Percentiles rank a stretch among this genome's conserved stretches.
Evolutionary conservation across 37 sponge, comb jelly and placozoan species (phyloP).

Genomic region (Axinella damicornis): DNA sequence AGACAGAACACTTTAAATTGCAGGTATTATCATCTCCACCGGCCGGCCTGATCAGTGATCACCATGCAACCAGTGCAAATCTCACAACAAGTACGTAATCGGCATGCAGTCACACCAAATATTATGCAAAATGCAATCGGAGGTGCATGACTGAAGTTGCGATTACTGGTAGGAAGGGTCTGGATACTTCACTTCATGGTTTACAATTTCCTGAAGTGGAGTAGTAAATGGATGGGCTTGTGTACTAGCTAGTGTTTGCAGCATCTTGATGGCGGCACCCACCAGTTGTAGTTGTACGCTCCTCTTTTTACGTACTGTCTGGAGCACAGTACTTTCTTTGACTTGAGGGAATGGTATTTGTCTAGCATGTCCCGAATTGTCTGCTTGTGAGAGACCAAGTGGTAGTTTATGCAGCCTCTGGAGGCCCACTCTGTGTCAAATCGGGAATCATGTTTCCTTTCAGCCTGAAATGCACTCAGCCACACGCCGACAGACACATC

Average conservation of each 20-base stretch:
- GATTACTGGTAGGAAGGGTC: too few relatives aligned
- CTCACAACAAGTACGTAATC: too few relatives aligned
- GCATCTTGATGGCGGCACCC: slow-evolving; percentile 73
- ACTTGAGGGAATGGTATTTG: slow-evolving; percentile 23
- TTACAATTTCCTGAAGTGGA: too few relatives aligned
- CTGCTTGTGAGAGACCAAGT: slow-evolving; percentile 87
- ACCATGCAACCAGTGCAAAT: too few relatives aligned
- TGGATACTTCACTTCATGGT: too few relatives aligned
- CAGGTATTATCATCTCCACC: too few relatives aligned
- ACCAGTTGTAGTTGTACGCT: slow-evolving; percentile 88
- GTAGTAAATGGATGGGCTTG: too few relatives aligned
- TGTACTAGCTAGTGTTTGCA: slow-evolving; percentile 47
- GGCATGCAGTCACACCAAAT: too few relatives aligned
- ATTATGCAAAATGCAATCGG: too few relatives aligned
- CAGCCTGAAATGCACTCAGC: slow-evolving; percentile 74
- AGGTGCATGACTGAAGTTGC: too few relatives aligned
- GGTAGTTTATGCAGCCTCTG: slow-evolving; percentile 80
- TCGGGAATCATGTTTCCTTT: slow-evolving; percentile 78
- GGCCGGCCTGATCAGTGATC: too few relatives aligned
- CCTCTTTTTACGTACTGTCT: slow-evolving; percentile 58
- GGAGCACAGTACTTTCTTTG: slow-evolving; percentile 55
- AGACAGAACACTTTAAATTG: too few relatives aligned
- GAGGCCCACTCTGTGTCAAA: slow-evolving; percentile 91
- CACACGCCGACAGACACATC: slow-evolving; percentile 93
- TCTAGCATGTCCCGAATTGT: slow-evolving; percentile 51